Base-by-base conservation (phyloP, 1,140 invertebrate species). In the Trichogramma pretiosum region DNA sequence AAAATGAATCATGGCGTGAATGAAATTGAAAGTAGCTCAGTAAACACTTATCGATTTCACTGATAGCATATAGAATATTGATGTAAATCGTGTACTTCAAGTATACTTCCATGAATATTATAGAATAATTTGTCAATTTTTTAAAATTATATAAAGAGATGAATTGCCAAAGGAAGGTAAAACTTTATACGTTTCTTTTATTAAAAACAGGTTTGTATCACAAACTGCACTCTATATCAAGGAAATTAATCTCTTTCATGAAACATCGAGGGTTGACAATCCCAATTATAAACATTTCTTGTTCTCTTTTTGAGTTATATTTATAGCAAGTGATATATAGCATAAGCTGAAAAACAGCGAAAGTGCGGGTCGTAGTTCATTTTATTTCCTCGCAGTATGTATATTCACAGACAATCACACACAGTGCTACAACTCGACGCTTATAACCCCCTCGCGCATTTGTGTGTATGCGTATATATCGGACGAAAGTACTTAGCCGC, bases 251-350 rank as follows among this genome's bases (percentile, higher is more conserved):
- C n/a, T n/a, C n/a, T n/a, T n/a, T n/a, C n/a, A n/a, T n/a, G n/a
- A n/a, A n/a, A n/a, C n/a, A n/a, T n/a, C n/a, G n/a, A 51, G 56
- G 56, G 57, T 56, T 51, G 60, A 65, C 61, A 66, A 65, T 68
- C 58, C 61, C 61, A 68, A 66, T 67, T 66, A 68, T 59, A 67
- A 67, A 67, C 60, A 67, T 63, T 63, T 61, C 60, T 63, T 54
- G 56, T 60, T 45, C 54, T 55, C 56, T 62, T 65, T 57, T 54
- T 49, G 53, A 60, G 50, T 55, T 59, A 53, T 58, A 64, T 60
- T 61, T 61, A n/a, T n/a, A n/a, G n/a, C n/a, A n/a, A n/a, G n/a
- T n/a, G n/a, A n/a, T n/a, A n/a, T n/a, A n/a, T n/a, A n/a, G n/a
- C n/a, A n/a, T n/a, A n/a, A n/a, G n/a, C 53, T 36, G 44, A 44